These are phyloP conservation scores for Carassius auratus DNA, from an alignment of 2,113 vertebrate species.

Conservation along the genomic window DNA sequence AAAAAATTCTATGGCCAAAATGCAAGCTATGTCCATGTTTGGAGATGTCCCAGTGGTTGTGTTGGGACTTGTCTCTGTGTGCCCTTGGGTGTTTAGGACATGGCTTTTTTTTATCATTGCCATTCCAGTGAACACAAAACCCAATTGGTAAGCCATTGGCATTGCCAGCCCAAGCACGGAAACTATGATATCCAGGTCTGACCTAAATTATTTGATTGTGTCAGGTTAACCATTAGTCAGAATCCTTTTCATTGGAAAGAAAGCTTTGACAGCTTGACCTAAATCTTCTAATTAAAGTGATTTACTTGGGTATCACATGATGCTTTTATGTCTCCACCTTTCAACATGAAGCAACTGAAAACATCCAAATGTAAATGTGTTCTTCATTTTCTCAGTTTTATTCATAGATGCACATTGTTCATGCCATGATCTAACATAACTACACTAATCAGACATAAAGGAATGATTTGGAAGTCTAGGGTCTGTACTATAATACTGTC, in stretches of 20 bases:
- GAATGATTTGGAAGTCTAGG: background rate
- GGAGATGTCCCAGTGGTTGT: background rate
- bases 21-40: background rate
- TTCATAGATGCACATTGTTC: background rate
- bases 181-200: slow-evolving; percentile 65
- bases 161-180: slow-evolving; percentile 65
- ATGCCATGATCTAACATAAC: background rate
- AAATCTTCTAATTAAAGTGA: slow-evolving; percentile 24
- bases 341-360: background rate
- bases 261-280: slow-evolving; percentile 27
- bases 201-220: slow-evolving; percentile 62
- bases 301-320: background rate
- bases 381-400: background rate
- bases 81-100: background rate
- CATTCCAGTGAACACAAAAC: slow-evolving; percentile 35
- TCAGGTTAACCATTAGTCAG: slow-evolving; percentile 27
- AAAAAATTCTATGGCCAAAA: background rate
- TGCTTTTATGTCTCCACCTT: background rate
- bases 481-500: background rate
- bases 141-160: slow-evolving; percentile 56
- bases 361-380: background rate
- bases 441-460: background rate
- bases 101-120: slow-evolving; percentile 3
- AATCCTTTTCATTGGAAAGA: background rate
- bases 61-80: background rate